phyloP scores from a whole-genome alignment of 2,797 vertebrate species.

The Artibeus lituratus region DNA sequence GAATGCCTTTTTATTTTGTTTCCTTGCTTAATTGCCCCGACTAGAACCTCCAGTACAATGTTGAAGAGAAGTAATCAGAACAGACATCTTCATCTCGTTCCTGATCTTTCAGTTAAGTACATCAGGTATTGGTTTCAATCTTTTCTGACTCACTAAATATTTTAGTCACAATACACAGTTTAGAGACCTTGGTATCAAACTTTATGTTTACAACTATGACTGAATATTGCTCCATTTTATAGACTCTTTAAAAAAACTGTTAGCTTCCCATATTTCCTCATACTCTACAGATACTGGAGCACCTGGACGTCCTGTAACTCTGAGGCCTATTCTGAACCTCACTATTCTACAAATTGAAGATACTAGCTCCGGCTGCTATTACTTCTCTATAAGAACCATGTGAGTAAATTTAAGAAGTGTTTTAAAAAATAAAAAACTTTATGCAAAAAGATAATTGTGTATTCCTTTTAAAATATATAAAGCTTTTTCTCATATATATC shows the following conservation, averaged over 20 bases:
- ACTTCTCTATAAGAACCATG: neutral
- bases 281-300: neutral
- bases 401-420: neutral
- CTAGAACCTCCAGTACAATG: neutral
- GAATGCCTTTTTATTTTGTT: neutral
- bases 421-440: neutral
- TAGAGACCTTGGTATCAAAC: conserved; percentile 5
- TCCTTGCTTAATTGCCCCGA: neutral
- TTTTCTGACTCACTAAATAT: neutral
- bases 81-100: neutral
- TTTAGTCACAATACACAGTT: neutral
- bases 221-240: neutral
- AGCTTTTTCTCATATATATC: neutral
- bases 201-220: neutral
- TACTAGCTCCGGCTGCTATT: neutral
- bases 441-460: neutral
- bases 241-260: neutral
- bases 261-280: neutral
- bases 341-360: neutral
- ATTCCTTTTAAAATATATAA: neutral
- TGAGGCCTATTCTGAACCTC: neutral
- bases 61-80: neutral
- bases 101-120: neutral
- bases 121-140: neutral
- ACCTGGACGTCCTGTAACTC: neutral